A percentile compares a stretch with the other conserved stretches of the same genome.
phyloP scores from a whole-genome alignment of 2,113 vertebrate species.

The Anolis sagrei region DNA sequence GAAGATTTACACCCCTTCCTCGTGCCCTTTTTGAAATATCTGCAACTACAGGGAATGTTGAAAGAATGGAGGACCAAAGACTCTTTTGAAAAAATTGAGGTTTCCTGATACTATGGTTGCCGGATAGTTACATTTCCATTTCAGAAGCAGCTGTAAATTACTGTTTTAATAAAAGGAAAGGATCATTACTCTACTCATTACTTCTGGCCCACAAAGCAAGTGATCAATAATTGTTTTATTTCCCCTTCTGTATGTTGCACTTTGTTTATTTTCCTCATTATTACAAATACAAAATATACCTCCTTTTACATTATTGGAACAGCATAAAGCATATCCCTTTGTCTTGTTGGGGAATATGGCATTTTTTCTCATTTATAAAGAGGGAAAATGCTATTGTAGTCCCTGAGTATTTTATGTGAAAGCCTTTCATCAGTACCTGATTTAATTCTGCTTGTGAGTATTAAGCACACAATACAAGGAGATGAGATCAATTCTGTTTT shows the following conservation, averaged over 20 bases:
- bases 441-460: not conserved
- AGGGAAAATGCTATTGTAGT: conserved; percentile 30
- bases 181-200: not conserved
- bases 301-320: not conserved
- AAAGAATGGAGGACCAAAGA: no score
- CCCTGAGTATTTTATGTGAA: conserved; percentile 2
- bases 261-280: conserved; percentile 7
- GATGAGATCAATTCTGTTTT: not conserved
- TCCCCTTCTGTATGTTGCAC: conserved; percentile 14
- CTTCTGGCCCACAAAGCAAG: conserved; percentile 10
- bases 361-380: conserved; percentile 6
- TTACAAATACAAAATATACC: conserved; percentile 22
- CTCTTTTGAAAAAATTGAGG: no score
- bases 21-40: no score
- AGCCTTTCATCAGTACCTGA: conserved; percentile 1
- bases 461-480: not conserved
- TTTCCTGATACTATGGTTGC: no score
- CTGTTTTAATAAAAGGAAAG: not conserved
- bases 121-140: not conserved
- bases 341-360: conserved; percentile 19
- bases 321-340: conserved; percentile 34
- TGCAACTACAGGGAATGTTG: no score
- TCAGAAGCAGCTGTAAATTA: not conserved
- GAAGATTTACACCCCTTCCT: no score
- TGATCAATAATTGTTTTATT: not conserved